Evolutionary conservation across 2,888 invertebrate genomes (phyloP).

Genomic region (Lucinisca nassula): DNA sequence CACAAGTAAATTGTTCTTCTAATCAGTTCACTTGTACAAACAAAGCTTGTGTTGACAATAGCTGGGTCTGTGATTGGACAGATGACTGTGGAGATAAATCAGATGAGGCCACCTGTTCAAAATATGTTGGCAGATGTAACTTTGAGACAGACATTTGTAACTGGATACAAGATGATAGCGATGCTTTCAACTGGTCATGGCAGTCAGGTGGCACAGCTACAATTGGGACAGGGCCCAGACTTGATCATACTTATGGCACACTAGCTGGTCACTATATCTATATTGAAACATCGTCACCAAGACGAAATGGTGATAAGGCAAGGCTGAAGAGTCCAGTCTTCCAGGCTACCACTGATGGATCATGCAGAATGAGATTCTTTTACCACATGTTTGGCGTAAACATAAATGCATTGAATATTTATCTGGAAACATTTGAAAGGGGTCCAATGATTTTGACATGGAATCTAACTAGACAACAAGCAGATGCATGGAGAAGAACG

Average conservation of each 20-base stretch:
- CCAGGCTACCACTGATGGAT: slow-evolving; percentile 62
- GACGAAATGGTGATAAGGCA: slow-evolving; percentile 77
- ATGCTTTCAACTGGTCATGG: slow-evolving; percentile 84
- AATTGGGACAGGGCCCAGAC: slow-evolving; percentile 80
- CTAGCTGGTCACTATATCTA: slow-evolving; percentile 84
- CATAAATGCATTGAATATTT: slow-evolving; percentile 80
- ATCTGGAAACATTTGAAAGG: slow-evolving; percentile 75
- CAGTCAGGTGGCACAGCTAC: slow-evolving; percentile 78
- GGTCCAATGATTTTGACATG: slow-evolving; percentile 73
- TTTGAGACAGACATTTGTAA: slow-evolving; percentile 84
- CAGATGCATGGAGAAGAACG: slow-evolving; percentile 79
- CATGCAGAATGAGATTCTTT: slow-evolving; percentile 83
- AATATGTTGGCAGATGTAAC: slow-evolving; percentile 80
- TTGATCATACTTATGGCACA: slow-evolving; percentile 81
- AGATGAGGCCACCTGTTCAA: slow-evolving; percentile 81
- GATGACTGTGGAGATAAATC: slow-evolving; percentile 85
- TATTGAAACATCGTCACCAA: slow-evolving; percentile 79
- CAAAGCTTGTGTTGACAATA: slow-evolving; percentile 79
- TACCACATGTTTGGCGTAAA: slow-evolving; percentile 84
- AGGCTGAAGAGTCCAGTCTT: slow-evolving; percentile 80
- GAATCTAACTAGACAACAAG: slow-evolving; percentile 73
- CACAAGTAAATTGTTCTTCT: slow-evolving; percentile 72
- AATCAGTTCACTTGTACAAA: slow-evolving; percentile 79
- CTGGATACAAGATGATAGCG: slow-evolving; percentile 82
- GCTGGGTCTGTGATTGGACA: slow-evolving; percentile 82